These are phyloP conservation scores for Coptotermes formosanus DNA, from an alignment of 1,140 invertebrate genomes.

Conservation along the genomic window DNA sequence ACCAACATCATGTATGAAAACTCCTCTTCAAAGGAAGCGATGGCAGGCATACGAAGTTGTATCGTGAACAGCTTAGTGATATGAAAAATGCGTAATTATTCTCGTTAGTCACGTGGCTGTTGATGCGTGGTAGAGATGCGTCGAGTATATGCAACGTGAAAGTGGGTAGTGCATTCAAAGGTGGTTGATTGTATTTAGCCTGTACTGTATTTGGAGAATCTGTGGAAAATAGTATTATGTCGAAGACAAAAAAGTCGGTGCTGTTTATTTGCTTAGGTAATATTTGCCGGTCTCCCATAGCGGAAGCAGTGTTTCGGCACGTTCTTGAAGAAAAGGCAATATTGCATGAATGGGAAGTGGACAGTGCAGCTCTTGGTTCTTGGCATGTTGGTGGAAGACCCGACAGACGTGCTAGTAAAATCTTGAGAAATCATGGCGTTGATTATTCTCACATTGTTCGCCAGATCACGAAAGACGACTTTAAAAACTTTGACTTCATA, in stretches of 20 bases:
- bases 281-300: slow-evolving; percentile 93
- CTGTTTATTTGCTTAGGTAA: slow-evolving; percentile 63
- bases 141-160: no score
- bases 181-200: no score
- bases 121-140: no score
- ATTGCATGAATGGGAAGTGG: slow-evolving; percentile 71
- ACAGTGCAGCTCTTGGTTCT: slow-evolving; percentile 81
- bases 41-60: no score
- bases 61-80: no score
- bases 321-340: slow-evolving; percentile 61
- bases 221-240: neutral
- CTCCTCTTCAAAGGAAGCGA: no score
- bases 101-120: no score
- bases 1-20: no score
- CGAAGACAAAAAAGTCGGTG: slow-evolving; percentile 11
- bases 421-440: slow-evolving; percentile 69
- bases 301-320: slow-evolving; percentile 84
- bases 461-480: slow-evolving; percentile 69
- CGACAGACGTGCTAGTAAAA: slow-evolving; percentile 70
- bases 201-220: no score
- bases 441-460: slow-evolving; percentile 73
- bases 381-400: slow-evolving; percentile 84
- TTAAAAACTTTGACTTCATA: slow-evolving; percentile 77
- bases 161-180: no score
- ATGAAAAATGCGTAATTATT: no score